Evolutionary conservation across 2,797 vertebrate genomes (phyloP).

Genomic region (Chaenodraco wilsoni): DNA sequence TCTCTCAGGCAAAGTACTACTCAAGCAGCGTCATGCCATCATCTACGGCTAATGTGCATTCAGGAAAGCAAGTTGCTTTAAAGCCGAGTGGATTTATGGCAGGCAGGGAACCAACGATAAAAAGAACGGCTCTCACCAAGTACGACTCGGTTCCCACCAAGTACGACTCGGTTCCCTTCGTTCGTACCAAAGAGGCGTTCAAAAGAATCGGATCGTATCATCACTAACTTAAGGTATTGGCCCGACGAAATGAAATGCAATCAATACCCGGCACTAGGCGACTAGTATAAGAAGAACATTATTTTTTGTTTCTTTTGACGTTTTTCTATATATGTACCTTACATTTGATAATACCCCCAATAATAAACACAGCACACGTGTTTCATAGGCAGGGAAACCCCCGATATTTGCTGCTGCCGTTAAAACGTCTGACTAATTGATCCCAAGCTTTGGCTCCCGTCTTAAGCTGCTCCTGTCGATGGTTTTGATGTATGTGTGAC

Average conservation of each 20-base stretch:
- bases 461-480: neutral
- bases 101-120: too few species aligned
- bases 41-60: too few species aligned
- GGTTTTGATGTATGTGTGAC: neutral
- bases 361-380: neutral
- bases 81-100: too few species aligned
- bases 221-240: neutral
- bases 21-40: too few species aligned
- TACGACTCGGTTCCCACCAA: too few species aligned
- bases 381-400: neutral
- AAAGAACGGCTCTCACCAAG: too few species aligned
- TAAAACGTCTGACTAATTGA: neutral
- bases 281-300: neutral
- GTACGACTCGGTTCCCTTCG: too few species aligned
- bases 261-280: neutral
- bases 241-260: neutral
- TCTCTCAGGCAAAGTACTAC: too few species aligned
- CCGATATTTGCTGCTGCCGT: too few species aligned
- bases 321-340: neutral
- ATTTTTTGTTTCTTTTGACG: neutral
- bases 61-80: too few species aligned
- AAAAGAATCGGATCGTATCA: too few species aligned
- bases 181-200: too few species aligned
- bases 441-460: neutral
- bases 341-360: neutral